These are phyloP conservation scores for Acipenser oxyrinchus DNA, from an alignment of 2,797 vertebrate species.

Conservation along the genomic window DNA sequence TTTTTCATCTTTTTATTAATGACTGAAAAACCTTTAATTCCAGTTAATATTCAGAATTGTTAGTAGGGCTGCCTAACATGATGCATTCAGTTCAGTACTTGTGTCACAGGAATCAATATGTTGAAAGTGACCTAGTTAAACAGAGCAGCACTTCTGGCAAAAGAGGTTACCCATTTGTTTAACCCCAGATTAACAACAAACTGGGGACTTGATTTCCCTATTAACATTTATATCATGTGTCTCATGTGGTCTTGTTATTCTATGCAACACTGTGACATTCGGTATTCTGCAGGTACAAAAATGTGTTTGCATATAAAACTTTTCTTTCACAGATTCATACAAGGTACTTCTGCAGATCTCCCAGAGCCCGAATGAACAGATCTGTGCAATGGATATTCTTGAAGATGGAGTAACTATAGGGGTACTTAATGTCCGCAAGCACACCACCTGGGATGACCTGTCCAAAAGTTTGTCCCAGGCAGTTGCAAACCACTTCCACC, in stretches of 20 bases:
- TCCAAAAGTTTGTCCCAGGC: conserved; percentile 61
- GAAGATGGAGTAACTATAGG: conserved; percentile 70
- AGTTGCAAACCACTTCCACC: conserved; percentile 71
- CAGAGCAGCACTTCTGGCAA: not conserved
- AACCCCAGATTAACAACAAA: conserved; percentile 2
- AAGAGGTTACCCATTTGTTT: conserved; percentile 4
- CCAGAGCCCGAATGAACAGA: conserved; percentile 50
- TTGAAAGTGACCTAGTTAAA: conserved; percentile 4
- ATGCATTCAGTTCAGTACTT: not conserved
- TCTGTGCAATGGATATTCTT: conserved; percentile 54
- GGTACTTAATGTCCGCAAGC: conserved; percentile 65
- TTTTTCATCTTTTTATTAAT: too few relatives aligned
- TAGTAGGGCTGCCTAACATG: not conserved
- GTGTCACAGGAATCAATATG: not conserved
- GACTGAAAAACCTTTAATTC: too few relatives aligned
- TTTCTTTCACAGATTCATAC: conserved; percentile 64
- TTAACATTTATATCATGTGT: not conserved
- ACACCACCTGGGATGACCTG: conserved; percentile 75
- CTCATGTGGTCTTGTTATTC: not conserved
- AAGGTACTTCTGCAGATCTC: conserved; percentile 72
- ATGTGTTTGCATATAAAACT: not conserved
- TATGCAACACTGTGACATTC: not conserved
- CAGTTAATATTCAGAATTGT: not conserved
- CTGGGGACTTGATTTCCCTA: not conserved
- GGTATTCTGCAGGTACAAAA: too few relatives aligned